Evolutionary conservation across 30 jellyfish, hydroid and myxozoan species (phyloP), one percentile per base, ranked within the genome.

Genomic region (Phacellophora camtschatica): DNA sequence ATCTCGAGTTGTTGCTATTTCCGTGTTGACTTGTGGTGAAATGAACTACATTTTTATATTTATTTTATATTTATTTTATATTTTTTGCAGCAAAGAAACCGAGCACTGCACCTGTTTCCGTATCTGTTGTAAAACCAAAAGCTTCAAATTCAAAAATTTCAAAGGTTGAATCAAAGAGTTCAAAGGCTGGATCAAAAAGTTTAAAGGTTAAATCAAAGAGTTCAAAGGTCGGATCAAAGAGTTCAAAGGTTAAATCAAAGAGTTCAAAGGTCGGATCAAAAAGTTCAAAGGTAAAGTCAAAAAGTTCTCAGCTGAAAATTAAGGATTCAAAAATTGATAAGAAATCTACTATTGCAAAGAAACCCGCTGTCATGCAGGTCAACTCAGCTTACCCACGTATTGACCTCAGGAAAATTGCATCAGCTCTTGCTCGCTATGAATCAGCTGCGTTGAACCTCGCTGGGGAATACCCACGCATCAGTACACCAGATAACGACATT

Each of bases 371-470:
- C 18, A 73, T 75, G 27, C 46, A 50, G 11, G 57, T 33, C 3
- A 34, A 18, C 54, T 72, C 89, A 43, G 76, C 95, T 11, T 92
- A 92, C 67, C 98, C 98, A 8, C 88, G 89, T 19, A 85, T 92
- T 46, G 98, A 92, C 69, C 78, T 92, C 9, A 77, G 88, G 29
- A 89, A 77, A 19, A 92, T 92, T 62, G 98, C 98, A 1, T 76
- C 96, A 8, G 96, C 98, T 34, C 83, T 92, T n/a, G 98, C 98
- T 5, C 68, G 67, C 33, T 92, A 92, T 65, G 98, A 92, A 65
- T 83, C 80, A 45, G 95, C 96, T 29, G 96, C 96, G 4, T 55
- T 92, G 15, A 89, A 83, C n/a, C 81, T 92, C 23, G 98, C 98
- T 10, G 96, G 96, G 18, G 98, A 92, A 71, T 92, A 92, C 83